These are phyloP conservation scores for Plectrocnemia conspersa DNA, from an alignment of 1,140 invertebrate genomes.

Conservation along the genomic window DNA sequence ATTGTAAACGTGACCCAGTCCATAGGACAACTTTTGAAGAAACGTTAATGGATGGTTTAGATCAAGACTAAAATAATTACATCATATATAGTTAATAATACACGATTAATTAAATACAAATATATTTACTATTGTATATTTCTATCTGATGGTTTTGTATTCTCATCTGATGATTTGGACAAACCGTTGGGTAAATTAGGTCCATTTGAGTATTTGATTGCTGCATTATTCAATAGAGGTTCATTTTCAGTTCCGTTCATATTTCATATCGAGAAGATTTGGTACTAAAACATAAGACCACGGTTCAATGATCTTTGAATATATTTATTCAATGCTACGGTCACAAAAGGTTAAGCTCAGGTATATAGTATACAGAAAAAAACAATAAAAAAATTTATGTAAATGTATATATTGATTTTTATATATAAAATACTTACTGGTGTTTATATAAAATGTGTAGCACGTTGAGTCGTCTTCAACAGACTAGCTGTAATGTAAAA, in stretches of 20 bases:
- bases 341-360: neutral
- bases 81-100: neutral
- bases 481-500: too few species aligned
- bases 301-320: too few species aligned
- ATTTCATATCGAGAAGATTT: too few species aligned
- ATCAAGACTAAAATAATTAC: neutral
- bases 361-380: neutral
- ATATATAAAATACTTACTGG: neutral
- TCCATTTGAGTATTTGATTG: neutral
- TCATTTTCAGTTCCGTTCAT: too few species aligned
- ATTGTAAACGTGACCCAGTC: conserved; percentile 85
- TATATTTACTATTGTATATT: neutral
- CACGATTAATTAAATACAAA: neutral
- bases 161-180: neutral
- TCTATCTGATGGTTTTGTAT: neutral
- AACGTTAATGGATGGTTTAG: conserved; percentile 24
- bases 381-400: neutral
- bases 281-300: too few species aligned
- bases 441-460: too few species aligned
- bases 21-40: conserved; percentile 61
- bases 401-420: neutral
- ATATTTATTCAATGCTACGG: neutral
- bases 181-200: neutral
- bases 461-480: too few species aligned
- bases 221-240: too few species aligned